phyloP scores from a whole-genome alignment of 2,797 vertebrate species.

The Potorous gilbertii region DNA sequence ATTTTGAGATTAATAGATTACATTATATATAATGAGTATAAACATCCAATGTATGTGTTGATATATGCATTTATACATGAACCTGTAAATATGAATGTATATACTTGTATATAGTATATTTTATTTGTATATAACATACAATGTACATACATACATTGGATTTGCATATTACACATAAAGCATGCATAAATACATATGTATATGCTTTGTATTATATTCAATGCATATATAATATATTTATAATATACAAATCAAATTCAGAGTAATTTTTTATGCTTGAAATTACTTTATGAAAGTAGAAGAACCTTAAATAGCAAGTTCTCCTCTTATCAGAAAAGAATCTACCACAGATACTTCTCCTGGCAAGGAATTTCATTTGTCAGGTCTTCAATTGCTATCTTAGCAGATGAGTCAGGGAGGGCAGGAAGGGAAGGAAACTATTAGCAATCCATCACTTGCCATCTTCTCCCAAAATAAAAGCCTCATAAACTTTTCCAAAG shows the following conservation, averaged over 20 bases:
- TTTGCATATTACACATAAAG: not conserved
- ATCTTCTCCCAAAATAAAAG: not conserved
- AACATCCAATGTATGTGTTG: not conserved
- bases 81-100: not conserved
- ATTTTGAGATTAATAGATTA: too few species aligned
- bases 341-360: not conserved
- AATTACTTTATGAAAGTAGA: not conserved
- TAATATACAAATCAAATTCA: not conserved
- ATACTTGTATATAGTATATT: not conserved
- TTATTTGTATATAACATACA: not conserved
- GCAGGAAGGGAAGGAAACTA: not conserved
- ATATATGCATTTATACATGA: not conserved
- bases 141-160: not conserved
- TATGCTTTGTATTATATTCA: not conserved
- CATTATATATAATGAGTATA: too few species aligned
- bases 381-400: not conserved
- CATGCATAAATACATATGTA: not conserved
- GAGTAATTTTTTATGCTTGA: not conserved
- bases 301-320: not conserved
- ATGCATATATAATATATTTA: not conserved
- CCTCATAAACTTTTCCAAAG: not conserved
- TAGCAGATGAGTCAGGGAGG: not conserved
- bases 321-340: not conserved
- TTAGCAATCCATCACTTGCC: not conserved
- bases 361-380: not conserved